These are phyloP conservation scores for Myiotriccus ornatus DNA, from an alignment of 2,797 vertebrate species.

Conservation along the genomic window DNA sequence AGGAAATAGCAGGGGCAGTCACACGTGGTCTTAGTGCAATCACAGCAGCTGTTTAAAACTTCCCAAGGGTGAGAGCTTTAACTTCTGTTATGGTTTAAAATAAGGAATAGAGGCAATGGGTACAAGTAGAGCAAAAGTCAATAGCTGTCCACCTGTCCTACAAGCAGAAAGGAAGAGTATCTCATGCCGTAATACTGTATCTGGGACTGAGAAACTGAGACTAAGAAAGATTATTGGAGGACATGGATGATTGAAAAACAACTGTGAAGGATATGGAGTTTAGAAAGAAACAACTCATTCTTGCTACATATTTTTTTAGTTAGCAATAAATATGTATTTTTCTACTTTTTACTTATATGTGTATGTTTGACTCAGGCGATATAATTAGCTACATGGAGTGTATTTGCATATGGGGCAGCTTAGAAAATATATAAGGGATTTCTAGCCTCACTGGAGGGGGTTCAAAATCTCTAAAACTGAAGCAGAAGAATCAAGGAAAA, in stretches of 20 bases:
- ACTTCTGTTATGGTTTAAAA: not conserved
- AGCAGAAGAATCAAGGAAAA: not conserved
- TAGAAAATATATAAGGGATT: not conserved
- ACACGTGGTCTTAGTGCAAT: rapidly evolving
- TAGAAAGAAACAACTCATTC: not conserved
- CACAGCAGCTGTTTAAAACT: not conserved
- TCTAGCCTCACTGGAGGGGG: rapidly evolving
- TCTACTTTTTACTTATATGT: not conserved
- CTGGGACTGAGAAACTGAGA: not conserved
- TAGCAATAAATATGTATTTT: not conserved
- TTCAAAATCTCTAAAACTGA: not conserved
- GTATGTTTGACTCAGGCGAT: not conserved
- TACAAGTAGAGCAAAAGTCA: not conserved
- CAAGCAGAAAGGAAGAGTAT: not conserved
- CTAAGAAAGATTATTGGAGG: not conserved
- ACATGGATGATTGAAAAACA: not conserved
- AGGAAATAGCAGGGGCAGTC: not conserved
- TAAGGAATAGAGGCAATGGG: not conserved
- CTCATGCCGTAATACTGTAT: not conserved
- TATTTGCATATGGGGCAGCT: not conserved
- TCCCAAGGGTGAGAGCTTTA: not conserved
- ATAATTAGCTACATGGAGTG: not conserved
- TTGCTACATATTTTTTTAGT: rapidly evolving
- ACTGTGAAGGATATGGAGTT: not conserved
- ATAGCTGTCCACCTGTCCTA: not conserved